A percentile compares a stretch with the other conserved stretches of the same genome.
Evolutionary conservation across 2,888 invertebrate species (phyloP).

Genomic region (Rhamnusium bicolor): DNA sequence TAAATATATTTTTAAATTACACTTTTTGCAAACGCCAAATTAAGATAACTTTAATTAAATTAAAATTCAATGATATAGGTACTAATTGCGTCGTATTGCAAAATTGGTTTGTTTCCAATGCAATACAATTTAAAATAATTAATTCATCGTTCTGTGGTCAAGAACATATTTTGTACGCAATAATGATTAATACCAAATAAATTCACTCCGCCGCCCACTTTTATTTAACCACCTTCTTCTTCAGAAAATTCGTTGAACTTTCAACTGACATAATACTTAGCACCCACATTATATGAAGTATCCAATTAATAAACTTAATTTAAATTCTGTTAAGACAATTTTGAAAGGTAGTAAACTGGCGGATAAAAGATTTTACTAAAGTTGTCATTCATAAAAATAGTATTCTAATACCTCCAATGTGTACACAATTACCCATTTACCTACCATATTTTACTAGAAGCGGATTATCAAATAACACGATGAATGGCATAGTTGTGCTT

Average conservation of each 20-base stretch:
- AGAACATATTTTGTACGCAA: slow-evolving; percentile 1
- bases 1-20: slow-evolving; percentile 2
- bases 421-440: too few species aligned
- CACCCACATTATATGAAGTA: neutral
- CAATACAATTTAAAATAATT: neutral
- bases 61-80: neutral
- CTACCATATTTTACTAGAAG: too few species aligned
- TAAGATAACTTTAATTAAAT: neutral
- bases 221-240: neutral
- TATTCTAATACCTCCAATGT: too few species aligned
- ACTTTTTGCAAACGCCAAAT: neutral
- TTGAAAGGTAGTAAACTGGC: too few species aligned
- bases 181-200: neutral
- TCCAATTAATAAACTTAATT: neutral
- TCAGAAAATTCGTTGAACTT: slow-evolving; percentile 18
- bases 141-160: slow-evolving; percentile 10
- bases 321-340: neutral
- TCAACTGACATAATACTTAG: neutral
- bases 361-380: too few species aligned
- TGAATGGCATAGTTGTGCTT: too few species aligned
- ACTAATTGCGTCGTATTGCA: neutral
- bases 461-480: too few species aligned
- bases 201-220: neutral
- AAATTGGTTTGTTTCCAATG: slow-evolving; percentile 10
- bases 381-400: too few species aligned